These are phyloP conservation scores for Callitettix versicolor DNA, from an alignment of 1,140 invertebrate genomes.

Conservation along the genomic window DNA sequence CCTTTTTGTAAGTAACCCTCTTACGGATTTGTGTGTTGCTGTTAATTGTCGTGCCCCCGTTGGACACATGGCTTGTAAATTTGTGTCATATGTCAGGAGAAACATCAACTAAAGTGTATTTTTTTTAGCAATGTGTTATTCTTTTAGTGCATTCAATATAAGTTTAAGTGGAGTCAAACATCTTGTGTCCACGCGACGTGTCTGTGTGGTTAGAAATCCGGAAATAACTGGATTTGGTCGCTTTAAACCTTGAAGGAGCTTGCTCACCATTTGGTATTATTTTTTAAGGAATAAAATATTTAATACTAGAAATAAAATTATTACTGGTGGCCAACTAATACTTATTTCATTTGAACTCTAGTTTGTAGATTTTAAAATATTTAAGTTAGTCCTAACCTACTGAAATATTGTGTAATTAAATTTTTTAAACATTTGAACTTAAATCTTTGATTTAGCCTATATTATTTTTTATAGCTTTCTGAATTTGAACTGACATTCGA, in stretches of 20 bases:
- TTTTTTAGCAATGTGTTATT: constrained; percentile 13
- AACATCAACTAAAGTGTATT: background rate
- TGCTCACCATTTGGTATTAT: constrained; percentile 7
- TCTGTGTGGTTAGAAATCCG: constrained; percentile 22
- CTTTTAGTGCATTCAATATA: constrained; percentile 8
- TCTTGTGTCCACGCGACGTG: constrained; percentile 12
- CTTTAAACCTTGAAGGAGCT: constrained; percentile 1
- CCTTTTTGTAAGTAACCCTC: constrained; percentile 9
- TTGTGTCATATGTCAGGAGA: background rate
- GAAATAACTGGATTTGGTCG: constrained; percentile 22
- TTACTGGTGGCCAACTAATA: background rate
- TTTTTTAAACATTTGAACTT: background rate
- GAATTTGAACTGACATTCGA: background rate
- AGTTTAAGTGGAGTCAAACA: background rate
- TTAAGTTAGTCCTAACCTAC: background rate
- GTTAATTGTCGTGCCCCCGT: background rate
- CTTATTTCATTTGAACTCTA: constrained; percentile 1
- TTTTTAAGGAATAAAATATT: background rate
- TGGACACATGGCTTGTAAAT: constrained; percentile 13
- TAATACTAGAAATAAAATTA: background rate
- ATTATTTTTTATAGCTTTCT: background rate
- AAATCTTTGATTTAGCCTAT: background rate
- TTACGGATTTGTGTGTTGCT: constrained; percentile 4
- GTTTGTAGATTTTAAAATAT: background rate
- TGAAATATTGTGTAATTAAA: constrained; percentile 2